Conservation (phyloP, 2,888 invertebrate species). For the Epistrophe grossulariae region DNA sequence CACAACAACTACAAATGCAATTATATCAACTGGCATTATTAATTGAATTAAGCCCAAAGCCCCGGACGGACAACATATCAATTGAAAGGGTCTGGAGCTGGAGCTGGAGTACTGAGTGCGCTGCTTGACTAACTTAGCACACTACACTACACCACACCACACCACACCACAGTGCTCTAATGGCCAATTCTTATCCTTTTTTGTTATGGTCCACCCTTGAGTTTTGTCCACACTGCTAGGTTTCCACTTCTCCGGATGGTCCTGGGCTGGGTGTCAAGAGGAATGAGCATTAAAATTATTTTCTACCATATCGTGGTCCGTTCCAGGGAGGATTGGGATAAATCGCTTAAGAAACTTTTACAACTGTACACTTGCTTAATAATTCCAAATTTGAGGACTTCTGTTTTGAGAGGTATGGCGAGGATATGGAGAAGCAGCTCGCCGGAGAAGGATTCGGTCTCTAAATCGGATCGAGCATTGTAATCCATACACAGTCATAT, state of each 20-base stretch:
- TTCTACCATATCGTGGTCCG: slow-evolving; percentile 23
- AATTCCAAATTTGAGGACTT: slow-evolving; percentile 59
- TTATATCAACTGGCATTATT: slow-evolving; percentile 71
- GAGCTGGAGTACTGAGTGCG: not conserved
- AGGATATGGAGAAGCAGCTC: not conserved
- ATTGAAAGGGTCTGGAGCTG: slow-evolving; percentile 23
- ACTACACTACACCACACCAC: not conserved
- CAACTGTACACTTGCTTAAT: slow-evolving; percentile 63
- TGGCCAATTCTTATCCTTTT: slow-evolving; percentile 45
- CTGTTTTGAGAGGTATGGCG: not conserved
- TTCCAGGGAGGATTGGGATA: slow-evolving; percentile 34
- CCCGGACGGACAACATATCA: slow-evolving; percentile 46
- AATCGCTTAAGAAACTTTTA: slow-evolving; percentile 60
- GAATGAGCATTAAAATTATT: slow-evolving; percentile 38
- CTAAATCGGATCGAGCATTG: slow-evolving; percentile 54
- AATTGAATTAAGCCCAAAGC: slow-evolving; percentile 68
- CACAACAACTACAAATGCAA: slow-evolving; percentile 66
- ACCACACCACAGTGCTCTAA: slow-evolving; percentile 18
- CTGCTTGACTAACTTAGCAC: not conserved
- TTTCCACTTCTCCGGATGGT: not conserved
- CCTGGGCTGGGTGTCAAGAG: not conserved
- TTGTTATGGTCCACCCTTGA: slow-evolving; percentile 16
- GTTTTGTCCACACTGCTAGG: slow-evolving; percentile 24
- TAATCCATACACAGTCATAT: slow-evolving; percentile 49
- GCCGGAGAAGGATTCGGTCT: slow-evolving; percentile 15